Percentiles rank a stretch among this genome's conserved stretches.
phyloP scores from a whole-genome alignment of 2,797 vertebrate genomes.

The Tapera naevia region DNA sequence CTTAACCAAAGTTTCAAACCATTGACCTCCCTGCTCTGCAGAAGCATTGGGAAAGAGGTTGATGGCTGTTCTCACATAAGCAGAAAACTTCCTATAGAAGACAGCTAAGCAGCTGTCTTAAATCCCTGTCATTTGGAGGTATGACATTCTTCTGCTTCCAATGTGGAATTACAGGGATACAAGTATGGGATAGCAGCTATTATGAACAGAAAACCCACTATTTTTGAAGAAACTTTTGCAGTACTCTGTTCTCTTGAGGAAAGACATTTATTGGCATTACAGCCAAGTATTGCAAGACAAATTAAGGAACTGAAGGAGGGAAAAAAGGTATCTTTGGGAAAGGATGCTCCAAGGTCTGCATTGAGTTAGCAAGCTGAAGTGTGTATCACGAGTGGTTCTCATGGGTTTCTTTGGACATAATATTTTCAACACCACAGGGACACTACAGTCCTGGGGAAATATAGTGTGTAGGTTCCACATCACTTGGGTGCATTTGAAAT shows the following conservation, averaged over 20 bases:
- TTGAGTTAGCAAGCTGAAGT: background rate
- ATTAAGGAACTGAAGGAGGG: background rate
- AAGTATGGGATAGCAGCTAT: background rate
- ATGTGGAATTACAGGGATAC: background rate
- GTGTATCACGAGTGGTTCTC: accelerated
- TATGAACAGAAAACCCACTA: background rate
- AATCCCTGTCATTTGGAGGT: background rate
- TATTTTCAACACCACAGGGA: background rate
- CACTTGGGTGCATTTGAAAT: background rate
- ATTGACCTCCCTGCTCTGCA: background rate
- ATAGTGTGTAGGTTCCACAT: background rate
- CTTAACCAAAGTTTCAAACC: background rate
- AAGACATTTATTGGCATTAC: background rate
- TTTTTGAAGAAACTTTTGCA: background rate
- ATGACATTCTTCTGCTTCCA: background rate
- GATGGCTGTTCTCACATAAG: background rate
- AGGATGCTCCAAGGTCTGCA: background rate
- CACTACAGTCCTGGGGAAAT: background rate
- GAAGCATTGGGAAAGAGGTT: background rate
- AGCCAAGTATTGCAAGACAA: background rate
- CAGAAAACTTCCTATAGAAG: background rate
- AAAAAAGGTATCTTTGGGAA: background rate
- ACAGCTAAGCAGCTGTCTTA: background rate
- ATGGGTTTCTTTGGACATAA: background rate
- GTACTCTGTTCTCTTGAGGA: background rate